Base-by-base conservation (phyloP, 2,797 vertebrate species). In the Orestias chungarensis region DNA sequence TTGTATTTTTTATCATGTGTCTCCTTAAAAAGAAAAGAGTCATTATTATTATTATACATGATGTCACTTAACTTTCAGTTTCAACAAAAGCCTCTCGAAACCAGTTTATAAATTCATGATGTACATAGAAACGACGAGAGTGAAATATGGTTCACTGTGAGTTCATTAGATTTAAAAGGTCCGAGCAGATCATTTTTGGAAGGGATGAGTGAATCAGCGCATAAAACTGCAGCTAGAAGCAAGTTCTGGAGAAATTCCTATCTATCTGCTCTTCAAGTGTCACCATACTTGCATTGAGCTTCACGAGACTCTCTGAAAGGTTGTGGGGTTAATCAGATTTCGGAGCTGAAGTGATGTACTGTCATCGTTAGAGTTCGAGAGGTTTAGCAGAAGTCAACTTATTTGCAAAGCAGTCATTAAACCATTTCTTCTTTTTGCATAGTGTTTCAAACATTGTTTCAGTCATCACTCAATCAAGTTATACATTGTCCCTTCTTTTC, bases 91-190 rank as follows among this genome's bases (percentile, higher is more conserved):
- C 33, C 25, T 33, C 20, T 70, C 23, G 18, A n/a, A 27, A 40
- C 6, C 6, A 25, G 40, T 15, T 43, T 11, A 29, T 42, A 5
- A 38, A 47, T 27, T 38, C 6, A 18, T 61, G 29, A 25, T 43
- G 40, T 69, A 43, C 18, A 31, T 14, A 29, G 5, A 47, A 47
- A 50, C 0, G 6, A 50, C n/a, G 4, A 25, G 25, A 1, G 23
- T 47, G 14, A 70, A 11, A 27, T 23, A 49, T 20, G 33, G 57
- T 71, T 49, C 57, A 64, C 33, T 44, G 11, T 2, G 10, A 50
- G 44, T 62, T 62, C 44, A 40, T 71, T 46, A 55, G 38, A 68
- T 68, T 42, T 68, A 42, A 57, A 64, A 44, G 27, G 52, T 69
- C 68, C 38, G 20, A 38, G 25, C 44, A 40, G n/a, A 40, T 62